Conservation (phyloP, 2,797 vertebrate genomes). For the Cossypha niveicapilla region DNA sequence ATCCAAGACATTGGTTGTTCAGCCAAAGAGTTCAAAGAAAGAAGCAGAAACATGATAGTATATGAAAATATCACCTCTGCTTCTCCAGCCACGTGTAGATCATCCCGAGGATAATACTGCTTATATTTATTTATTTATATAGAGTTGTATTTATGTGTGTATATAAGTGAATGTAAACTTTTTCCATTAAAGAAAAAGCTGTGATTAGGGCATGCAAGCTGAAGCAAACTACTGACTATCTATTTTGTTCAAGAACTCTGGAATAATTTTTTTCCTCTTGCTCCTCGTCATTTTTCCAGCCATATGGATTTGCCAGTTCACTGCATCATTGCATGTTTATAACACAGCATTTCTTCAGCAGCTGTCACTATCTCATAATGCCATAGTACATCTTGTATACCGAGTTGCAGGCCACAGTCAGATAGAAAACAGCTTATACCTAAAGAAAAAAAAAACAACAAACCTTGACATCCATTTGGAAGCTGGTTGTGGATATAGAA, state of each 20-base stretch:
- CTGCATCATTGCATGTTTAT: constrained; percentile 72
- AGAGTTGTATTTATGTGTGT: not conserved
- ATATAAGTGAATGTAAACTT: not conserved
- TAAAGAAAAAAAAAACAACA: not conserved
- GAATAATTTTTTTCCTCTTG: constrained; percentile 49
- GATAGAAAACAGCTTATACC: constrained; percentile 51
- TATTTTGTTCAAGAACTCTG: constrained; percentile 41
- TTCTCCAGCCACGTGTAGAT: not conserved
- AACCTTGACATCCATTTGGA: not conserved
- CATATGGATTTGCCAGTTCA: constrained; percentile 74
- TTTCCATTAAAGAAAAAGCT: not conserved
- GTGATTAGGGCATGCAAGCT: not conserved
- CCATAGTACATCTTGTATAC: constrained; percentile 40
- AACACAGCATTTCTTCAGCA: constrained; percentile 67
- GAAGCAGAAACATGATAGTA: not conserved
- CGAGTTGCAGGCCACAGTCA: constrained; percentile 52
- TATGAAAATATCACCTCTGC: not conserved
- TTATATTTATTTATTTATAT: not conserved
- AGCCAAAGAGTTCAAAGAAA: not conserved
- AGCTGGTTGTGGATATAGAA: not conserved
- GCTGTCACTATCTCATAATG: constrained; percentile 70
- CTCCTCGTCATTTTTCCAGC: constrained; percentile 50
- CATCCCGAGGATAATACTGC: not conserved
- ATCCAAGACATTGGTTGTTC: not conserved
- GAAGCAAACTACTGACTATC: constrained; percentile 2